Conservation (phyloP, 2,888 invertebrate species). For the Beris chalybata region DNA sequence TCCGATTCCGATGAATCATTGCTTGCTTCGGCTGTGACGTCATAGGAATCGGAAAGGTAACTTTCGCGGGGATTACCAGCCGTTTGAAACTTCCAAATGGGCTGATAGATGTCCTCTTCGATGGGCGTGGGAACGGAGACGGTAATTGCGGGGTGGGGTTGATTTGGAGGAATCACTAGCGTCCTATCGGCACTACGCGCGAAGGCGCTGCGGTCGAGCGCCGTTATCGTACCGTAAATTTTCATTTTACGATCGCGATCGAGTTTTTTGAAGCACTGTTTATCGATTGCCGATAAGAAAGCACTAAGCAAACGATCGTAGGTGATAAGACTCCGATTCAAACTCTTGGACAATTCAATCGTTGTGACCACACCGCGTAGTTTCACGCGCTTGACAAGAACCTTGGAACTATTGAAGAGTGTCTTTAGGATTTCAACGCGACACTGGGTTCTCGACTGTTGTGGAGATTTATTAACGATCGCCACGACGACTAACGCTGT, state of each 20-base stretch:
- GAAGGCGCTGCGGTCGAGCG: slow-evolving; percentile 1
- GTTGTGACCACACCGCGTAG: slow-evolving; percentile 10
- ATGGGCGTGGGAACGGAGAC: slow-evolving; percentile 16
- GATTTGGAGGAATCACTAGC: background rate
- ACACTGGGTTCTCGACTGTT: background rate
- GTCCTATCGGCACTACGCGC: slow-evolving; percentile 1
- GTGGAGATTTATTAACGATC: background rate
- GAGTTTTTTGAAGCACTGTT: background rate
- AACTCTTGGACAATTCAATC: slow-evolving; percentile 14
- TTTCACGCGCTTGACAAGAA: slow-evolving; percentile 1
- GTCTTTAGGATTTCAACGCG: background rate
- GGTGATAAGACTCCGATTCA: background rate
- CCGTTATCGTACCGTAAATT: slow-evolving; percentile 13
- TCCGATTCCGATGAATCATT: slow-evolving; percentile 40
- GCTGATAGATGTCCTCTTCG: slow-evolving; percentile 55
- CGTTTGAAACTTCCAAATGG: slow-evolving; percentile 56
- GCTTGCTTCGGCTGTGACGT: slow-evolving; percentile 27
- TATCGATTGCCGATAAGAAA: slow-evolving; percentile 3
- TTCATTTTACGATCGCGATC: slow-evolving; percentile 2
- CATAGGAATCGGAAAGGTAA: slow-evolving; percentile 40
- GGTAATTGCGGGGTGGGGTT: background rate
- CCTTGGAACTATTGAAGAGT: background rate
- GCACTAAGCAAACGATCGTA: background rate
- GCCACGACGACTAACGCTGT: slow-evolving; percentile 2
- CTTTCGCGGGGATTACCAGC: slow-evolving; percentile 48